These are phyloP conservation scores for Mellilla xanthometata DNA, from an alignment of 2,888 invertebrate species.

Conservation along the genomic window DNA sequence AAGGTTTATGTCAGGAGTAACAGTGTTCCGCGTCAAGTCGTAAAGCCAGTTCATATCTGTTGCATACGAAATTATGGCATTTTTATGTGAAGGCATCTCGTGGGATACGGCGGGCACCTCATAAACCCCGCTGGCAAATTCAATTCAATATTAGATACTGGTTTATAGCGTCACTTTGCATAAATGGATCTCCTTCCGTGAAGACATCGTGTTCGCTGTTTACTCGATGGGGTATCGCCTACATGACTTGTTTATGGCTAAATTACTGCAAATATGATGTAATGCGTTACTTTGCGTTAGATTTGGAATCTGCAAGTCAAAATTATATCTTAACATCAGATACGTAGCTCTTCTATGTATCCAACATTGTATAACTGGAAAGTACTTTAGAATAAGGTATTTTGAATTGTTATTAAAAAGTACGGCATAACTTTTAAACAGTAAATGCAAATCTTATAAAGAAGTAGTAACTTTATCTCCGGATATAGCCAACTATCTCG, in stretches of 20 bases:
- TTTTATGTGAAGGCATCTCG: conserved; percentile 62
- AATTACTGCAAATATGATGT: too few relatives aligned
- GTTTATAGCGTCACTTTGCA: conserved; percentile 56
- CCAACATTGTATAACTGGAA: too few relatives aligned
- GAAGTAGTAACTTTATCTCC: conserved; percentile 11
- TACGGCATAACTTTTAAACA: conserved; percentile 2
- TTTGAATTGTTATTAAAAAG: not conserved
- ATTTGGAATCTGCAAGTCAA: too few relatives aligned
- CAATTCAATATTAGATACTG: conserved; percentile 60
- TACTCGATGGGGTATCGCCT: not conserved
- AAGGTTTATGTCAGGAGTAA: conserved; percentile 35
- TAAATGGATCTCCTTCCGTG: conserved; percentile 39
- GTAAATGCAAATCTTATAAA: conserved; percentile 8
- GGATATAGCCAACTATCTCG: conserved; percentile 25
- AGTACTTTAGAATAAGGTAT: too few relatives aligned
- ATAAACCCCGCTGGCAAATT: conserved; percentile 65
- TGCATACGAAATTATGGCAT: conserved; percentile 67
- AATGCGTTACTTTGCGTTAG: too few relatives aligned
- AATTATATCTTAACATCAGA: too few relatives aligned
- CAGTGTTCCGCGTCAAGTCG: conserved; percentile 23
- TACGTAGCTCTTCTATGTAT: too few relatives aligned
- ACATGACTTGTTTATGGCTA: conserved; percentile 9
- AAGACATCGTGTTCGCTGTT: conserved; percentile 10
- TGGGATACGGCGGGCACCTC: conserved; percentile 54
- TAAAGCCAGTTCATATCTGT: conserved; percentile 55